phyloP scores from a whole-genome alignment of 1,140 invertebrate species.

The Drosophila setifemur region DNA sequence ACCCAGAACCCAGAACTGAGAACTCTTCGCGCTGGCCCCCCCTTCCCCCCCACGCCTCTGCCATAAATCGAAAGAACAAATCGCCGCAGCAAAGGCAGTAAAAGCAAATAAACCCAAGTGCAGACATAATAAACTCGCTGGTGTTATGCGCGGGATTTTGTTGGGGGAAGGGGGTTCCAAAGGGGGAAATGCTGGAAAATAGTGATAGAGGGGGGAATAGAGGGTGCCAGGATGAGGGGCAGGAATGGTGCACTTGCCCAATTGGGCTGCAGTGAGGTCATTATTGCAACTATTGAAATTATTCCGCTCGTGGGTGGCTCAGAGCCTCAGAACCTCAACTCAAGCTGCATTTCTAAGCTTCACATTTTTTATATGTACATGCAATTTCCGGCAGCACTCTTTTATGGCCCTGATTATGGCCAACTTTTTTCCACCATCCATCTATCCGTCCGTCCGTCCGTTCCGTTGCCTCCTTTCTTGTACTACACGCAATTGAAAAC shows the following conservation, averaged over 20 bases:
- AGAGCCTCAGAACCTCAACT: background rate
- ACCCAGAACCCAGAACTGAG: background rate
- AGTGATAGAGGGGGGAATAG: too few relatives aligned
- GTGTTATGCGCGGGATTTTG: slow-evolving; percentile 63
- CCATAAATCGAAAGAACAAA: slow-evolving; percentile 81
- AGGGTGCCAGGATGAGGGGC: background rate
- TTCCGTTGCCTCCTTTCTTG: background rate
- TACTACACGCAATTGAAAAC: slow-evolving; percentile 55
- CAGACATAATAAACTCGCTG: slow-evolving; percentile 79
- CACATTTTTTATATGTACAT: slow-evolving; percentile 52
- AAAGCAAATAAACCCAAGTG: slow-evolving; percentile 80
- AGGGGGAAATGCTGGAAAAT: too few relatives aligned
- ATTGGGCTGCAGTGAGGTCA: slow-evolving; percentile 64
- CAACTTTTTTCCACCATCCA: slow-evolving; percentile 39
- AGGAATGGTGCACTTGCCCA: slow-evolving; percentile 40
- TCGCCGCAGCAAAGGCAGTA: slow-evolving; percentile 78
- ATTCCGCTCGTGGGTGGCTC: slow-evolving; percentile 63
- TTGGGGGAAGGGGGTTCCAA: background rate
- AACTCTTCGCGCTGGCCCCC: background rate
- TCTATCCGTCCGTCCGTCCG: slow-evolving; percentile 1
- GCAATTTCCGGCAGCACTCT: slow-evolving; percentile 52
- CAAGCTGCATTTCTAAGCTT: slow-evolving; percentile 28
- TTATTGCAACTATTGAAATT: slow-evolving; percentile 78
- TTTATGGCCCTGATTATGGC: slow-evolving; percentile 44
- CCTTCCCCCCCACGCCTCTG: slow-evolving; percentile 17